Percentiles rank a stretch among this genome's conserved stretches.
These are phyloP conservation scores for Falco biarmicus DNA, from an alignment of 2,797 vertebrate species.

Conservation along the genomic window DNA sequence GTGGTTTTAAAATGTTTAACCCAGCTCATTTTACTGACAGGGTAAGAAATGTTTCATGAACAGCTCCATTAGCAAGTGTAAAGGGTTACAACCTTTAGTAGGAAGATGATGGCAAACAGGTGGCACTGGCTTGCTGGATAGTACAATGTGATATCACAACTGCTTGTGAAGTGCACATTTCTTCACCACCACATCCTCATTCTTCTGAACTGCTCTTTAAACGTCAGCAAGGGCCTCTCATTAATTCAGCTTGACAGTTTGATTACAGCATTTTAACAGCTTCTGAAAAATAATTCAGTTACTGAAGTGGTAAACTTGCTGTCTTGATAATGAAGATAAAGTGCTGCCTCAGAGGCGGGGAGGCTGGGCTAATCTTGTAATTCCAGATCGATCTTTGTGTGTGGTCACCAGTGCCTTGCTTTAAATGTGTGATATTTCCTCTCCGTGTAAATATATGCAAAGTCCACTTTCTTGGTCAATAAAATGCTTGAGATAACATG, in stretches of 20 bases:
- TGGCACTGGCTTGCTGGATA: not conserved
- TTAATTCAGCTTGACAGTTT: slow-evolving; percentile 49
- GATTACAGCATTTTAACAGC: slow-evolving; percentile 55
- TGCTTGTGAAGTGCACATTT: slow-evolving; percentile 3
- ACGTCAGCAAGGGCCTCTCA: not conserved
- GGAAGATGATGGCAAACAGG: not conserved
- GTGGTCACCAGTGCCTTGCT: not conserved
- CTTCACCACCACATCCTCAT: not conserved
- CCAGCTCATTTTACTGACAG: not conserved
- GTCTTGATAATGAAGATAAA: slow-evolving; percentile 33
- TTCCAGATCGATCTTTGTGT: not conserved
- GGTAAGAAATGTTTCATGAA: not conserved
- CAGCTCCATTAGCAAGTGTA: not conserved
- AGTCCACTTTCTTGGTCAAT: not conserved
- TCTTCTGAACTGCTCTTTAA: slow-evolving; percentile 17
- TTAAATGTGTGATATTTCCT: not conserved
- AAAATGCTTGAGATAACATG: not conserved
- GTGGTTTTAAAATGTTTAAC: not conserved
- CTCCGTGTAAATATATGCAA: not conserved
- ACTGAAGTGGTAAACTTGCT: slow-evolving; percentile 35
- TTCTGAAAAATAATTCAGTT: slow-evolving; percentile 56
- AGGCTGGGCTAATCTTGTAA: not conserved
- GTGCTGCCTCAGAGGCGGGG: not conserved
- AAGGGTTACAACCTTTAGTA: not conserved
- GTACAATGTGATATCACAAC: not conserved